A percentile compares a stretch with the other conserved stretches of the same genome.
These are phyloP conservation scores for Arctopsyche grandis DNA, from an alignment of 1,140 invertebrate species.

Conservation along the genomic window DNA sequence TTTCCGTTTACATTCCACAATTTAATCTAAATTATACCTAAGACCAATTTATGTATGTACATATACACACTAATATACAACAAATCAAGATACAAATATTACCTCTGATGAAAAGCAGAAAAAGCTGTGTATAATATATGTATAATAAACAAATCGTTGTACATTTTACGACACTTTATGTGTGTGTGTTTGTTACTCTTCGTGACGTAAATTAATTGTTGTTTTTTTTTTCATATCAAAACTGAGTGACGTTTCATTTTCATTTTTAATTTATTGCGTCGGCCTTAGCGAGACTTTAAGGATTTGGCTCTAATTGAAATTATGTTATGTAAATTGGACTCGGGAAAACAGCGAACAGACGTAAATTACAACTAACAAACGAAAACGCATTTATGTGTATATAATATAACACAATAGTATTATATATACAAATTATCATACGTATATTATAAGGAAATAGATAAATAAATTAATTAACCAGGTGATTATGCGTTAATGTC, in stretches of 20 bases:
- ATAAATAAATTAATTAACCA: too few species aligned
- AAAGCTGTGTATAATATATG: too few species aligned
- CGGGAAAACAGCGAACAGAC: constrained; percentile 21
- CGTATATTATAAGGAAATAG: too few species aligned
- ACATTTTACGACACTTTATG: background rate
- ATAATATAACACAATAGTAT: too few species aligned
- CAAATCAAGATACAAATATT: too few species aligned
- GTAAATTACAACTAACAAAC: constrained; percentile 22
- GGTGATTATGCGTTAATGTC: too few species aligned
- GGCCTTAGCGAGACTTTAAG: constrained; percentile 41
- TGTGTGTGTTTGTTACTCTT: background rate
- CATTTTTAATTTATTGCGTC: constrained; percentile 40
- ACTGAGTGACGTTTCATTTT: constrained; percentile 20
- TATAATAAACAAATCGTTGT: background rate
- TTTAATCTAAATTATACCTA: too few species aligned
- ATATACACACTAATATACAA: background rate
- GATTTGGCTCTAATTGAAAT: constrained; percentile 41
- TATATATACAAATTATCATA: too few species aligned
- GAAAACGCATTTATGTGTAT: too few species aligned
- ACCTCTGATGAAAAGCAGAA: too few species aligned
- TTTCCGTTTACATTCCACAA: too few species aligned
- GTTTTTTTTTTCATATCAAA: background rate
- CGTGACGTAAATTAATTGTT: background rate
- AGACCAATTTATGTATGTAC: background rate
- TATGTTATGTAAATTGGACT: constrained; percentile 40